Base-by-base conservation (phyloP, 2,888 invertebrate species). In the Eupithecia subfuscata region DNA sequence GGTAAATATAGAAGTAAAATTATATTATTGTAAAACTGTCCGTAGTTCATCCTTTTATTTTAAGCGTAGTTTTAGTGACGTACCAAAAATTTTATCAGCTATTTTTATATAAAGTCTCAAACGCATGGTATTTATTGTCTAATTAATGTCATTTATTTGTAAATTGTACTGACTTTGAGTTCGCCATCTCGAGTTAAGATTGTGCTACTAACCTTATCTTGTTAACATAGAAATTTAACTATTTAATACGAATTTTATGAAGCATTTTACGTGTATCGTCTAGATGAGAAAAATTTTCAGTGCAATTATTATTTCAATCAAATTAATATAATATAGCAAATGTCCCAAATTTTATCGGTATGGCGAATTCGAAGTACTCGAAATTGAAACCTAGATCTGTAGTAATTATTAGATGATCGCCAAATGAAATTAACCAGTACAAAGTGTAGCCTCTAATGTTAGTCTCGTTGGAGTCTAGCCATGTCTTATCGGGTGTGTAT, bases 371-470 rank as follows among this genome's bases (percentile, higher is more conserved):
- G 40, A 72, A 77, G 9, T 12, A 52, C 34, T 69, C 34, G 67
- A 45, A 40, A 78, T 72, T 45, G 75, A 69, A 64, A 72, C 70
- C 22, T 70, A 80, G 78, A 80, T 80, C 80, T 79, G 81, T 80
- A 81, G 78, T 64, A 75, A 78, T 71, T 76, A 73, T 82, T 81
- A 85, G 84, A 83, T 78, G 82, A 79, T 86, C 89, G 88, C 90
- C 90, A 90, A 90, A 89, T 87, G 88, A 88, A 91, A 90, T 90
- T 87, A 86, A 88, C 88, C 91, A 93, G 93, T 94, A 94, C 94
- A 94, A 94, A 92, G 82, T 78, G 87, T 91, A 92, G 91, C 86
- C 82, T 82, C 82, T 82, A 82, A 84, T 85, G 82, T 83, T 83
- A 84, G 84, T 79, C 81, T 82, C 75, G 83, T 84, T 83, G 83